Evolutionary conservation across 2,797 vertebrate species (phyloP).

Genomic region (Notolabrus celidotus): DNA sequence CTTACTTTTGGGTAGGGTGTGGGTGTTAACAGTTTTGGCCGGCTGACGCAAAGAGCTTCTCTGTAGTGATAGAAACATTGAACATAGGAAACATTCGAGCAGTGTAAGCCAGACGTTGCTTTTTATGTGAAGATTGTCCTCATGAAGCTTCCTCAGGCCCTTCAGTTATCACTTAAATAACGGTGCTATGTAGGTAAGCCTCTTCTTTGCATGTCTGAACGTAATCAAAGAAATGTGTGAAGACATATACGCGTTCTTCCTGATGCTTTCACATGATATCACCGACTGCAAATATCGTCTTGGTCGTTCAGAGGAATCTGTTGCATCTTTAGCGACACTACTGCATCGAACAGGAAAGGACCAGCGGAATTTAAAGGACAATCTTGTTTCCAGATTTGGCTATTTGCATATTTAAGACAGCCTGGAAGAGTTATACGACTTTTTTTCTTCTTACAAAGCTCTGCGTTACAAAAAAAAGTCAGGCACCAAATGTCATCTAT

Average conservation of each 20-base stretch:
- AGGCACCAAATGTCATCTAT: constrained; percentile 69
- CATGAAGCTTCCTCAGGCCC: constrained; percentile 29
- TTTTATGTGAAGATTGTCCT: constrained; percentile 4
- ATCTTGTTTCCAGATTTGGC: constrained; percentile 60
- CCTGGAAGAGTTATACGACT: constrained; percentile 33
- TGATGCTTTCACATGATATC: not conserved
- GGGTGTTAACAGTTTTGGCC: constrained; percentile 68
- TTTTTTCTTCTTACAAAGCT: constrained; percentile 61
- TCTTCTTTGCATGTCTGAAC: constrained; percentile 7
- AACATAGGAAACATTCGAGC: constrained; percentile 26
- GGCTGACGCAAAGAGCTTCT: constrained; percentile 58
- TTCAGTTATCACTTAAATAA: constrained; percentile 23
- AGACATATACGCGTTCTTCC: not conserved
- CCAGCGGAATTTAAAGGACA: constrained; percentile 44
- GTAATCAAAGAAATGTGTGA: not conserved
- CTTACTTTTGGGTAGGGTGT: constrained; percentile 91
- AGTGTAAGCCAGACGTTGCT: constrained; percentile 13
- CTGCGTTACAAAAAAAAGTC: constrained; percentile 68
- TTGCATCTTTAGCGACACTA: constrained; percentile 27
- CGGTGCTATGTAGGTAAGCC: constrained; percentile 14
- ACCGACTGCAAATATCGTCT: constrained; percentile 4
- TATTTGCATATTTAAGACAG: constrained; percentile 68
- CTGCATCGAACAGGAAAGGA: constrained; percentile 36
- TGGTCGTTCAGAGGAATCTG: constrained; percentile 19
- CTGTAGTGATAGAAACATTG: constrained; percentile 31